Conservation (phyloP, 2,888 invertebrate species). For the Lutraria lutraria region DNA sequence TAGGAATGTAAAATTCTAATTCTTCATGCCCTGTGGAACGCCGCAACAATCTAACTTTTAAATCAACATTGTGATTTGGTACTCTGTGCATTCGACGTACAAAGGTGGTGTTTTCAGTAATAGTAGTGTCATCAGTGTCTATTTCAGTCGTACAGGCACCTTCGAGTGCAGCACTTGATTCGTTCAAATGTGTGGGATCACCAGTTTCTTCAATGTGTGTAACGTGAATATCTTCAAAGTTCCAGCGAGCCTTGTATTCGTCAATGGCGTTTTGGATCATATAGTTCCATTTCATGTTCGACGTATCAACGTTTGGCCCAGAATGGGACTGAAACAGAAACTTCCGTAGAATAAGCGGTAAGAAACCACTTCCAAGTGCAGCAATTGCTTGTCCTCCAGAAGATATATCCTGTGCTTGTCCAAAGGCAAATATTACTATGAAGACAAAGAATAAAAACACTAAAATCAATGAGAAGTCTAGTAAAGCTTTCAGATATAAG, state of each 20-base stretch:
- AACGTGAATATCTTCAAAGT: constrained; percentile 42
- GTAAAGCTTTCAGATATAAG: constrained; percentile 52
- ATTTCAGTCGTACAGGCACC: background rate
- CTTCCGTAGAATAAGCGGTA: constrained; percentile 58
- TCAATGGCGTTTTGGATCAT: constrained; percentile 38
- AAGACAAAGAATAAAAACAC: constrained; percentile 60
- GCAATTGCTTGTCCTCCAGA: constrained; percentile 54
- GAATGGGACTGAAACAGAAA: constrained; percentile 53
- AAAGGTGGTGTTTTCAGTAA: background rate
- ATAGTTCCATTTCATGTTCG: constrained; percentile 60
- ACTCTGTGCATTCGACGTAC: background rate
- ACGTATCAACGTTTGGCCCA: constrained; percentile 36
- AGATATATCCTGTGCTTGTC: constrained; percentile 56
- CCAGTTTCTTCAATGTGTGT: background rate
- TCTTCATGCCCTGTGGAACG: background rate
- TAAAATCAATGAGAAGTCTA: constrained; percentile 49
- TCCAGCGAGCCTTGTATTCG: constrained; percentile 41
- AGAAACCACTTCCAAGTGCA: constrained; percentile 57
- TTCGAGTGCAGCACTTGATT: background rate
- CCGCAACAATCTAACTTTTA: background rate
- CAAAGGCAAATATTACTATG: constrained; percentile 61
- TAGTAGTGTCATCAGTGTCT: background rate
- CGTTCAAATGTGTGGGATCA: background rate
- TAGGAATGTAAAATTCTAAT: background rate
- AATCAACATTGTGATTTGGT: background rate